Evolutionary conservation across 2,797 vertebrate genomes (phyloP), one percentile per base, ranked within the genome.

Genomic region (Lutjanus campechanus): DNA sequence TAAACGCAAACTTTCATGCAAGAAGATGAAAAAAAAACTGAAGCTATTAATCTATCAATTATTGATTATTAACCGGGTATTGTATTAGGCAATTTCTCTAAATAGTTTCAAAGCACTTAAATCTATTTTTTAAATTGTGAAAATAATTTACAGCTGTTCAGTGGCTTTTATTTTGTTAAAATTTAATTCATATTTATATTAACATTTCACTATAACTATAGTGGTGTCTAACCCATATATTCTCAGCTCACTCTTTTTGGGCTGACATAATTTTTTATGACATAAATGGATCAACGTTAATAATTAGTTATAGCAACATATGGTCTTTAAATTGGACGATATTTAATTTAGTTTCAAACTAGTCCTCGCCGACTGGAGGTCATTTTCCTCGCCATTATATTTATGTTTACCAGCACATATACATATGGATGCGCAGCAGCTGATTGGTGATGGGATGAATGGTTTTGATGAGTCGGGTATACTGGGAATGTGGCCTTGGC

Each of bases 381-480:
- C 77, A 81, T 15, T 54, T 43, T 80, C 36, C 80, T 67, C 60
- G 77, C 79, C 70, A 78, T 60, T 51, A 43, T 43, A 11, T 76
- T 69, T 17, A 8, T 79, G 67, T 85, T 78, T 66, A 75, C 62
- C 73, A 71, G 80, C 82, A 61, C 77, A 36, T 58, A 81, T 91
- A 81, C 85, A 88, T 92, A 91, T 93, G 92, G 92, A 94, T 93
- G 92, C 92, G 88, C 87, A 93, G 92, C 93, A 93, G 90, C 91
- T 92, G 91, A 93, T 90, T 87, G 93, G 90, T 88, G 91, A 82
- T 77, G 89, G 89, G 73, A 78, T 91, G 90, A 90, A 87, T 91
- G 91, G 90, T 86, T 86, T 86, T 88, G 93, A 91, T 91, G 93
- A 89, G 81, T 76, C 93, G 93, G 53, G 90, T 70, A 76, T 81